phyloP scores from a whole-genome alignment of 2,888 invertebrate species.

The Drosophila anceps region DNA sequence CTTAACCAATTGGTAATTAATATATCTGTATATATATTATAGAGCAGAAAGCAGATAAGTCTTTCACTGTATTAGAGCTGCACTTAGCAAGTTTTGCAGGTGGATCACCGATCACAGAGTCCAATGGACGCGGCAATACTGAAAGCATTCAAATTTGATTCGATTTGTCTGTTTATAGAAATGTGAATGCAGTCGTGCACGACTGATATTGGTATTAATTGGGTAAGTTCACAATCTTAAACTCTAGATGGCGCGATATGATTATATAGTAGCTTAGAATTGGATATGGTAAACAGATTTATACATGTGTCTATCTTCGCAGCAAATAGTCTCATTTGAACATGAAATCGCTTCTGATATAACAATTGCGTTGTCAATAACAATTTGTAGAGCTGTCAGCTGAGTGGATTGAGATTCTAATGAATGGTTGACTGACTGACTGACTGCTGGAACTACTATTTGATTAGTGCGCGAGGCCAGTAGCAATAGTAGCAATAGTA shows the following conservation, averaged over 20 bases:
- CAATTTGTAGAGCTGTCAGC: conserved; percentile 76
- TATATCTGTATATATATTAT: too few species aligned
- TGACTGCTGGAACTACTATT: conserved; percentile 56
- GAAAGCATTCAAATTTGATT: neutral
- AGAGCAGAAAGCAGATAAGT: too few species aligned
- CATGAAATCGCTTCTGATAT: conserved; percentile 77
- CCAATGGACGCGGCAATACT: neutral
- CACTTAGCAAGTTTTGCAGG: too few species aligned
- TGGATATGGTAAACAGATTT: neutral
- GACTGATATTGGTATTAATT: neutral
- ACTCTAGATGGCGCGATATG: neutral
- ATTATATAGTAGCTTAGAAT: neutral
- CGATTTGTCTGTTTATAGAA: neutral
- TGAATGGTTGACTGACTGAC: conserved; percentile 53
- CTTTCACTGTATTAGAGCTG: too few species aligned
- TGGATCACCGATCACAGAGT: too few species aligned
- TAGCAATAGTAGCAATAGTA: conserved; percentile 27
- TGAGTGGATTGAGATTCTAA: conserved; percentile 75
- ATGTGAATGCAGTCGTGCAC: neutral
- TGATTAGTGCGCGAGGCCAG: conserved; percentile 73
- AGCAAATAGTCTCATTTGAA: conserved; percentile 72
- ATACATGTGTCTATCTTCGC: neutral
- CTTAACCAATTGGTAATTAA: too few species aligned
- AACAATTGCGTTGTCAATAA: conserved; percentile 82
- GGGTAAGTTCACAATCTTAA: neutral